These are phyloP conservation scores for Helarctos malayanus DNA, from an alignment of 2,797 vertebrate species.

Conservation along the genomic window DNA sequence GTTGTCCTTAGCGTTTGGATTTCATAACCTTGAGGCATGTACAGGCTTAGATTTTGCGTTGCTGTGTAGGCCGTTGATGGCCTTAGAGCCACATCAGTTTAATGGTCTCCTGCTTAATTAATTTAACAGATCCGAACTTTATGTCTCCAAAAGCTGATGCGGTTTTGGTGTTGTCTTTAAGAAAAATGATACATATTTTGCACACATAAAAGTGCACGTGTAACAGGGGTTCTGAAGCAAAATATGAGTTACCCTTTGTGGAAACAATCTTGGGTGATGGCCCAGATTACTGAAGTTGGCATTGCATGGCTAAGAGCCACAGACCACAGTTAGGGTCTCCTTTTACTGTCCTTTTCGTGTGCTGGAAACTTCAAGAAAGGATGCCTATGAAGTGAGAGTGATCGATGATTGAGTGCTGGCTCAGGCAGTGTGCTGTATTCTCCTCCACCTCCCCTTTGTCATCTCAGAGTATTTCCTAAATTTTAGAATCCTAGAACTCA, in stretches of 20 bases:
- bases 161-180: not conserved
- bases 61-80: rapidly evolving
- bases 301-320: rapidly evolving
- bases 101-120: rapidly evolving
- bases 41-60: rapidly evolving
- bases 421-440: not conserved
- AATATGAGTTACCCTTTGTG: rapidly evolving
- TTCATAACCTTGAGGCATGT: too few species aligned
- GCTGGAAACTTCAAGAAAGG: not conserved
- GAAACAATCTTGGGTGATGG: not conserved
- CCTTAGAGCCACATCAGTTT: rapidly evolving
- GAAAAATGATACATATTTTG: not conserved
- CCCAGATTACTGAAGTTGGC: not conserved
- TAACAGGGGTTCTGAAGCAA: not conserved
- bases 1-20: not conserved
- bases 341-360: not conserved
- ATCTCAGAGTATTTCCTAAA: not conserved
- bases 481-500: not conserved
- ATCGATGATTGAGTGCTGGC: not conserved
- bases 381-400: rapidly evolving
- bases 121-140: not conserved
- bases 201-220: not conserved
- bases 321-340: not conserved
- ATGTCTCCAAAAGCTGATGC: not conserved
- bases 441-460: rapidly evolving